Evolutionary conservation across 2,888 invertebrate species (phyloP).

Genomic region (Habroteleia sp.): DNA sequence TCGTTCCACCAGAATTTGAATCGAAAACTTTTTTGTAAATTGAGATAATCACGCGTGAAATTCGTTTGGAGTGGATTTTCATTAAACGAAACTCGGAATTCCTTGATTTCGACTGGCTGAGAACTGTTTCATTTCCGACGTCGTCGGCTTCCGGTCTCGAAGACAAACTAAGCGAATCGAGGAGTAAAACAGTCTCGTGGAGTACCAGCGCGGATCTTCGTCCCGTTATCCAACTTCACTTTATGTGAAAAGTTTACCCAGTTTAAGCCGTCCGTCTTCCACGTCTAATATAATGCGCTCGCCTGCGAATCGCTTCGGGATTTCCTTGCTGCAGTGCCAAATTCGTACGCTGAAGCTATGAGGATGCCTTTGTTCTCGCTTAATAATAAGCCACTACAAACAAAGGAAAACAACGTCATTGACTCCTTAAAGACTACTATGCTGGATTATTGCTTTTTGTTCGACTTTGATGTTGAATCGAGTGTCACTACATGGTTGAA

Average conservation of each 20-base stretch:
- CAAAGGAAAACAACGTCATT: slow-evolving; percentile 47
- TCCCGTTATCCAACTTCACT: slow-evolving; percentile 44
- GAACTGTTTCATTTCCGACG: slow-evolving; percentile 60
- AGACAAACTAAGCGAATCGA: slow-evolving; percentile 58
- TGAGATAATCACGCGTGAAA: slow-evolving; percentile 50
- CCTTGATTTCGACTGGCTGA: slow-evolving; percentile 64
- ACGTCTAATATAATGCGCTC: slow-evolving; percentile 50
- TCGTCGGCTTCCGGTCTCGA: slow-evolving; percentile 27
- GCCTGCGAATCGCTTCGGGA: slow-evolving; percentile 31
- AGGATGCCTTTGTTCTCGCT: slow-evolving; percentile 50
- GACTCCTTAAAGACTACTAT: slow-evolving; percentile 41
- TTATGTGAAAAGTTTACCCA: slow-evolving; percentile 59
- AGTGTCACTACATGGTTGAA: not conserved
- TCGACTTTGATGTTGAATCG: slow-evolving; percentile 19
- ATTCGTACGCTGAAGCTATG: slow-evolving; percentile 31
- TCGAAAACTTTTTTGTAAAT: slow-evolving; percentile 15
- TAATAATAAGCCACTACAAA: slow-evolving; percentile 46
- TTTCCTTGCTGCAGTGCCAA: slow-evolving; percentile 7
- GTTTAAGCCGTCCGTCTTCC: slow-evolving; percentile 53
- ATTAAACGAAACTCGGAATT: slow-evolving; percentile 70
- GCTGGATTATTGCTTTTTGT: slow-evolving; percentile 35
- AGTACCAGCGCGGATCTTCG: slow-evolving; percentile 10
- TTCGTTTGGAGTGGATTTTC: slow-evolving; percentile 64
- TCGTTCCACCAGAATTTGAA: slow-evolving; percentile 3
- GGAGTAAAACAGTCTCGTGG: slow-evolving; percentile 45